phyloP scores from a whole-genome alignment of 2,888 invertebrate species.

The Folsomia candida region DNA sequence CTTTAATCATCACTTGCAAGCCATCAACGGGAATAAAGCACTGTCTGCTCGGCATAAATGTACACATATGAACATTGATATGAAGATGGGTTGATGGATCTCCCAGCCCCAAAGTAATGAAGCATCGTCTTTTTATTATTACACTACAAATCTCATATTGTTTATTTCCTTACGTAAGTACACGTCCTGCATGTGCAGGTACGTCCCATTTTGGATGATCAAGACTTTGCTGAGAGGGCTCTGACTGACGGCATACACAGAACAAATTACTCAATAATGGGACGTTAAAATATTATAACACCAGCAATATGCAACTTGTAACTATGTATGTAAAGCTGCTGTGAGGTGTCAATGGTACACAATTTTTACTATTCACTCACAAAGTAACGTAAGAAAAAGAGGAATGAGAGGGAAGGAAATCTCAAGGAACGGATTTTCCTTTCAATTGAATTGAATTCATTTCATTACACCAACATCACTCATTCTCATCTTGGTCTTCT shows the following conservation, averaged over 20 bases:
- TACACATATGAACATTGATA: neutral
- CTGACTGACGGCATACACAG: neutral
- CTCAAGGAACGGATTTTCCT: conserved; percentile 29
- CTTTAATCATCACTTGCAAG: neutral
- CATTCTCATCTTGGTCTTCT: neutral
- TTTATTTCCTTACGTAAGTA: neutral
- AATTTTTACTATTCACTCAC: neutral
- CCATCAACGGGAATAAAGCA: neutral
- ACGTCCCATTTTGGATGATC: too few relatives aligned
- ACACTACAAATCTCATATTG: neutral
- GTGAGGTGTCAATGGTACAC: neutral
- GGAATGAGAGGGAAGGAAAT: neutral
- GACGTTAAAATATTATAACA: neutral
- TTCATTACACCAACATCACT: conserved; percentile 16
- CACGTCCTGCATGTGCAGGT: too few relatives aligned
- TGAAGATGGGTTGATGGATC: neutral
- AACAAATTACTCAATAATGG: neutral
- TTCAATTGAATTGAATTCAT: conserved; percentile 40
- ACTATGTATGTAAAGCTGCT: too few relatives aligned
- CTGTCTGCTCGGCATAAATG: neutral
- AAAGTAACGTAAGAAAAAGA: neutral
- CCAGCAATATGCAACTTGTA: neutral
- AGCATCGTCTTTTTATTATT: neutral
- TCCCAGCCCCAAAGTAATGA: neutral
- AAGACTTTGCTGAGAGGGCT: neutral